Conservation (phyloP, 1,140 invertebrate genomes). For the Euglossa dilemma region DNA sequence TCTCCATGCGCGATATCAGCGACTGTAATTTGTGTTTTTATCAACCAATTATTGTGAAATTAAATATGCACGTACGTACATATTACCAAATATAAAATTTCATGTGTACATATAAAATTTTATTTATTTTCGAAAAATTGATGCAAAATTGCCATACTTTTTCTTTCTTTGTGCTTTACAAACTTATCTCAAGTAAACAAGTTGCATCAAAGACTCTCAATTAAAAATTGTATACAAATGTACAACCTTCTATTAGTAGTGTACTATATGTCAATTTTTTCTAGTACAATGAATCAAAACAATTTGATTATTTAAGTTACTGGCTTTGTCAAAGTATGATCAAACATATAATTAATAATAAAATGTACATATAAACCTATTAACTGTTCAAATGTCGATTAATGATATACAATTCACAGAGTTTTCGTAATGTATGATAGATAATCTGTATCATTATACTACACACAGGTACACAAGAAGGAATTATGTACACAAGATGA, state of each 20-base stretch:
- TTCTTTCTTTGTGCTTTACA: constrained; percentile 5
- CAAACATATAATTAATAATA: neutral
- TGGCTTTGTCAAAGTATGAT: neutral
- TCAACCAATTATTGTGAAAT: constrained; percentile 7
- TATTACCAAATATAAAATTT: neutral
- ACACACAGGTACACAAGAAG: constrained; percentile 65
- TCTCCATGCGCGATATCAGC: constrained; percentile 29
- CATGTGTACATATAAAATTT: constrained; percentile 5
- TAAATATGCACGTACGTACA: neutral
- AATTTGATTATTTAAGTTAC: neutral
- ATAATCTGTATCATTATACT: constrained; percentile 49
- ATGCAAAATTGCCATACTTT: neutral
- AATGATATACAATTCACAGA: constrained; percentile 30
- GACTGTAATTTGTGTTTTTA: neutral
- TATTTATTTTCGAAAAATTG: neutral
- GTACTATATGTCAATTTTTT: neutral
- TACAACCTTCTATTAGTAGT: neutral
- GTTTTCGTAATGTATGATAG: constrained; percentile 23
- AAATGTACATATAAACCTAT: constrained; percentile 10
- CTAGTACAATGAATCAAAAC: neutral
- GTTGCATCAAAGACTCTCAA: neutral
- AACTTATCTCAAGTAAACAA: neutral
- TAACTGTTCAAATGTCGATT: constrained; percentile 12
- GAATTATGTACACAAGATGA: constrained; percentile 67
- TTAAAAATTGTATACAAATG: constrained; percentile 2